A percentile compares a stretch with the other conserved stretches of the same genome.
phyloP scores from a whole-genome alignment of 2,797 vertebrate genomes.

The Urosaurus nigricauda region DNA sequence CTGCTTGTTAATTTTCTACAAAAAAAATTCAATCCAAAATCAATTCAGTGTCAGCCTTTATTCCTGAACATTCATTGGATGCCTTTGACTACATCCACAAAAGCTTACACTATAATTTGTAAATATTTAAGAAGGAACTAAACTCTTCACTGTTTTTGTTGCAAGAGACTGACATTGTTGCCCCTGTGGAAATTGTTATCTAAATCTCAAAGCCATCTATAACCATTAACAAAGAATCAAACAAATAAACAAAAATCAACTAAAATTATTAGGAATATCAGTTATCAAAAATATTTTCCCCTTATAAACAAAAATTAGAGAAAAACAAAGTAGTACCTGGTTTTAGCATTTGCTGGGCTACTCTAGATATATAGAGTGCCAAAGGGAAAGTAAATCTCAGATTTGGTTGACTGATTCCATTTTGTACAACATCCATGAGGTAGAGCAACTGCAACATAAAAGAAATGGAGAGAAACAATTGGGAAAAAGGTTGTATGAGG shows the following conservation, averaged over 20 bases:
- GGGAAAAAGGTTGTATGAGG: background rate
- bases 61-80: background rate
- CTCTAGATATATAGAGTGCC: conserved; percentile 86
- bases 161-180: background rate
- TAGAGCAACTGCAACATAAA: conserved; percentile 86
- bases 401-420: conserved; percentile 87
- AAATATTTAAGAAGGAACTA: background rate
- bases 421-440: conserved; percentile 90
- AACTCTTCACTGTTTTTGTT: background rate
- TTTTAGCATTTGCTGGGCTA: conserved; percentile 89
- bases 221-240: background rate
- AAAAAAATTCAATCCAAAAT: no score
- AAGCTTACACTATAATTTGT: background rate
- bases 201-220: background rate
- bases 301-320: background rate
- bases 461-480: conserved; percentile 42
- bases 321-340: conserved; percentile 82
- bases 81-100: background rate
- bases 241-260: background rate
- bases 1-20: no score
- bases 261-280: background rate
- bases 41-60: no score
- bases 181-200: background rate
- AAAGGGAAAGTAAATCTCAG: conserved; percentile 87
- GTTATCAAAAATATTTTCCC: background rate